Evolutionary conservation across 2,113 vertebrate genomes (phyloP), one percentile per base, ranked within the genome.

Genomic region (Catharus bicknelli): DNA sequence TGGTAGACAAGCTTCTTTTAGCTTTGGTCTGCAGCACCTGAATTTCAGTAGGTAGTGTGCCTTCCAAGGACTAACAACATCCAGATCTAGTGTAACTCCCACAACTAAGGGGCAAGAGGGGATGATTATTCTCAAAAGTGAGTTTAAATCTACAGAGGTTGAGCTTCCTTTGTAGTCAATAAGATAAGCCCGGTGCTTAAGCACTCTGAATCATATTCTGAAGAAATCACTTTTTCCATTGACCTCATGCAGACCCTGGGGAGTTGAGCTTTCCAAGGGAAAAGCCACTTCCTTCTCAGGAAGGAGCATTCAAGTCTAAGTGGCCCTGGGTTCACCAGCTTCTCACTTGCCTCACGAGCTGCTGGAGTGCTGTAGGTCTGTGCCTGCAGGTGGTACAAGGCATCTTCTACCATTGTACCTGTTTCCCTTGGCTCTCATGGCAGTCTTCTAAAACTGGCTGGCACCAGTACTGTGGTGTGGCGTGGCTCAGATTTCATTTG

Each of bases 181-280:
- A 91, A 36, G 85, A 93, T 91, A 94, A 94, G 68, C 42, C 58
- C 47, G 62, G 34, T 36, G 26, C 88, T 93, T 69, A 58, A 63
- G 70, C 59, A 25, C 43, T 85, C 90, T 90, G 90, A 95, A 89
- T 91, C 87, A 84, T 32, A 68, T 87, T 93, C 79, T 90, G 88
- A 83, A 95, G 32, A 94, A 90, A 94, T 96, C 88, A 91, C 79
- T 95, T 88, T 94, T 96, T 93, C 95, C 95, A 88, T 85, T 94
- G 88, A 96, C 90, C 87, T 95, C 93, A 94, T 20, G 29, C 59
- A 72, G 85, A 77, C 95, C 63, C 90, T 90, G 75, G 93, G 93
- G 95, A 96, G 21, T 81, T 86, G 85, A 91, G 85, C 82, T 86
- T 90, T 95, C 85, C 90, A 90, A 90, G 93, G 91, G 88, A 95